Evolutionary conservation across 2,888 invertebrate genomes (phyloP).

Genomic region (Patella ulyssiponensis): DNA sequence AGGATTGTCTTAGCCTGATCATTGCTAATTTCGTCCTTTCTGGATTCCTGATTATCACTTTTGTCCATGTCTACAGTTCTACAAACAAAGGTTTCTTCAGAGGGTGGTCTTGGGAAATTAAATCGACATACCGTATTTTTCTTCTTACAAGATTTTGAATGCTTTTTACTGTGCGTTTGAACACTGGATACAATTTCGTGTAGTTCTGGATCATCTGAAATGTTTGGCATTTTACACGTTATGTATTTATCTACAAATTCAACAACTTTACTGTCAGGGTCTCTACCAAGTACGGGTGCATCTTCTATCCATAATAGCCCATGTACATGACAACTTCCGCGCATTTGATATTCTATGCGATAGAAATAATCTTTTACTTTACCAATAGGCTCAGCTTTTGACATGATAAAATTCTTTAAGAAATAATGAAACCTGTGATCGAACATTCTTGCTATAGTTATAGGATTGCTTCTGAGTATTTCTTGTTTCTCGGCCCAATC

Average conservation of each 20-base stretch:
- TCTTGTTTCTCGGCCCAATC: constrained; percentile 23
- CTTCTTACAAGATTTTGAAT: constrained; percentile 34
- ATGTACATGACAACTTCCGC: constrained; percentile 49
- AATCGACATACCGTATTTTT: constrained; percentile 31
- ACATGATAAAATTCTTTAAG: constrained; percentile 27
- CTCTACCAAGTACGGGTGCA: constrained; percentile 38
- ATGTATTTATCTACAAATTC: constrained; percentile 33
- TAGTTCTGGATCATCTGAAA: constrained; percentile 22
- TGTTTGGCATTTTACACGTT: constrained; percentile 32
- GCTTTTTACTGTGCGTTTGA: constrained; percentile 31
- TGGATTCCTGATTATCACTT: background rate
- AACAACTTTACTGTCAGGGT: constrained; percentile 31
- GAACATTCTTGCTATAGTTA: constrained; percentile 48
- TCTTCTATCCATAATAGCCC: constrained; percentile 42
- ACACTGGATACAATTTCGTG: constrained; percentile 20
- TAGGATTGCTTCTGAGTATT: constrained; percentile 38
- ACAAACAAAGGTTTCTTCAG: background rate
- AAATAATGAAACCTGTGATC: constrained; percentile 42
- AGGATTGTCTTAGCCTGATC: background rate
- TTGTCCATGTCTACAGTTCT: constrained; percentile 8
- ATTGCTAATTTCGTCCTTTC: background rate
- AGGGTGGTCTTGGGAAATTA: constrained; percentile 24
- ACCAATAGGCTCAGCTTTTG: constrained; percentile 37
- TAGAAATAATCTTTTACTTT: constrained; percentile 42
- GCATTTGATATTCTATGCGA: constrained; percentile 45